These are phyloP conservation scores for Drosophila barbarae DNA, from an alignment of 2,888 invertebrate genomes.

Conservation along the genomic window DNA sequence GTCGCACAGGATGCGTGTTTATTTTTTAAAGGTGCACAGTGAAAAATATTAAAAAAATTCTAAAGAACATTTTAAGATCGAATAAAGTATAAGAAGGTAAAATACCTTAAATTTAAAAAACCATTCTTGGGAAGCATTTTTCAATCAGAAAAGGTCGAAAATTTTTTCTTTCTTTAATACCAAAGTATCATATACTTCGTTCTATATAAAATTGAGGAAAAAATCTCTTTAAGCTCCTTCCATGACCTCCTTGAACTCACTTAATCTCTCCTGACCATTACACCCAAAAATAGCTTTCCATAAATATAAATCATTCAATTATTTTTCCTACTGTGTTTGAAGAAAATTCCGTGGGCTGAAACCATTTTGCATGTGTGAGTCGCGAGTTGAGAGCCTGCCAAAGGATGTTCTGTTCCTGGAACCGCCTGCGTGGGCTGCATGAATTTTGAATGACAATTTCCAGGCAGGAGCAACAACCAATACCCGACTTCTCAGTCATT, in stretches of 20 bases:
- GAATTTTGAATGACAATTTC: constrained; percentile 65
- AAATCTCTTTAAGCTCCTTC: not conserved
- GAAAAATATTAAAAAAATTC: not conserved
- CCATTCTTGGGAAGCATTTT: too few species aligned
- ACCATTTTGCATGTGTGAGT: constrained; percentile 63
- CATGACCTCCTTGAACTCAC: not conserved
- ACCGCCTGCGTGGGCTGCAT: constrained; percentile 57
- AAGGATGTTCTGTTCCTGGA: constrained; percentile 26
- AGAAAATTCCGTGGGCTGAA: constrained; percentile 46
- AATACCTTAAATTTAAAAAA: too few species aligned
- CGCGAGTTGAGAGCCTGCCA: constrained; percentile 40
- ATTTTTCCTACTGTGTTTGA: constrained; percentile 6
- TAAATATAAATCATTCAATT: constrained; percentile 11
- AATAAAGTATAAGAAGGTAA: too few species aligned
- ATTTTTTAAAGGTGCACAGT: constrained; percentile 34
- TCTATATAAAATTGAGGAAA: not conserved
- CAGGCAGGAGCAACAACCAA: constrained; percentile 24
- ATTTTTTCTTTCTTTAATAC: not conserved
- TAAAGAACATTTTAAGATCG: not conserved
- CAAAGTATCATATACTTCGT: accelerated
- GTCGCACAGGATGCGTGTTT: constrained; percentile 69
- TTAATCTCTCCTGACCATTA: not conserved
- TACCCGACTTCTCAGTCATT: constrained; percentile 27
- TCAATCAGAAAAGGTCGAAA: too few species aligned
- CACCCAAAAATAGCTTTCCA: not conserved